Evolutionary conservation across 2,888 invertebrate species (phyloP).

Genomic region (Callyntrura sp.): DNA sequence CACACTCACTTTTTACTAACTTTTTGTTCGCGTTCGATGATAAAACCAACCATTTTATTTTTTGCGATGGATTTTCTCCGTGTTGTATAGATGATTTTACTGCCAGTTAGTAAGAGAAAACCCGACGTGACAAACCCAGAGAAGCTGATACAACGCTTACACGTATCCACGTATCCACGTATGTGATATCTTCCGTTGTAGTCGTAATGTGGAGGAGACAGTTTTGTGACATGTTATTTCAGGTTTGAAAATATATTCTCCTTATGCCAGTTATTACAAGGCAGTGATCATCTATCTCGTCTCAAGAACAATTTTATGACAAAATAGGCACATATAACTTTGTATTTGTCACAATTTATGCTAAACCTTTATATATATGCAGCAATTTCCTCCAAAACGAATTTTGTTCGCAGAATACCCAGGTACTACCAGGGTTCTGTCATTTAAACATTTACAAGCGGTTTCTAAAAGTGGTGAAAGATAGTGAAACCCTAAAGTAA

Average conservation of each 20-base stretch:
- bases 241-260: slow-evolving; percentile 6
- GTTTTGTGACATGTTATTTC: slow-evolving; percentile 63
- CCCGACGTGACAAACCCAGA: neutral
- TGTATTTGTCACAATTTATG: neutral
- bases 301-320: neutral
- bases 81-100: neutral
- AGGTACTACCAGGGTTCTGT: neutral
- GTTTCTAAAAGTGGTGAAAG: slow-evolving; percentile 3
- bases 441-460: slow-evolving; percentile 38
- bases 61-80: slow-evolving; percentile 14
- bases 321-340: neutral
- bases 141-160: too few species aligned
- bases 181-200: slow-evolving; percentile 44
- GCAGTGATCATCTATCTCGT: neutral
- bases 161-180: too few species aligned
- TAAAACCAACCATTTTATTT: neutral
- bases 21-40: neutral
- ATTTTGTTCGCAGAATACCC: too few species aligned
- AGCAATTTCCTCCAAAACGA: too few species aligned
- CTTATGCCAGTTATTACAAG: neutral
- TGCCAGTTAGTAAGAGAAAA: neutral
- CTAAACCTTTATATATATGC: too few species aligned
- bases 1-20: neutral
- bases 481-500: slow-evolving; percentile 39
- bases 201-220: slow-evolving; percentile 26